A percentile compares a stretch with the other conserved stretches of the same genome.
Conservation (phyloP, 2,113 vertebrate genomes). For the Rhagologus leucostigma region DNA sequence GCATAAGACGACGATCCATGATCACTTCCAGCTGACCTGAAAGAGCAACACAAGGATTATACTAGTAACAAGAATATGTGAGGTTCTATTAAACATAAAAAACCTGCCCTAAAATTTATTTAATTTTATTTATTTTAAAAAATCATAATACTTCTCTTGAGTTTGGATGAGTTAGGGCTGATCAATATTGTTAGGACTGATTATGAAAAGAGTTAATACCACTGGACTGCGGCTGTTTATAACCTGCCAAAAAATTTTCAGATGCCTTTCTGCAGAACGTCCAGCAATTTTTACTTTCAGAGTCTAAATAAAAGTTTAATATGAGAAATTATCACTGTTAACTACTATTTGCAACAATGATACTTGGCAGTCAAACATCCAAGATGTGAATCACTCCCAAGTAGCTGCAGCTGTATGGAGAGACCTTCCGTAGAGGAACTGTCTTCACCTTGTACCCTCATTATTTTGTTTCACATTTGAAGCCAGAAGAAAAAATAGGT, state of each 20-base stretch:
- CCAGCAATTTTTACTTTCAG: neutral
- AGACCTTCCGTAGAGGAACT: neutral
- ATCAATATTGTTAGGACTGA: neutral
- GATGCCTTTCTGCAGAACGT: neutral
- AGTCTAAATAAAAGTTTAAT: neutral
- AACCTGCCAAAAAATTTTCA: neutral
- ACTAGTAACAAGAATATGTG: neutral
- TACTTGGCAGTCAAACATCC: neutral
- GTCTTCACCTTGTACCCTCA: neutral
- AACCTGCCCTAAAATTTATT: neutral
- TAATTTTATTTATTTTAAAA: neutral
- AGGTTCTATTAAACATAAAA: neutral
- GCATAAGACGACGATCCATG: constrained; percentile 90
- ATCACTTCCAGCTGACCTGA: constrained; percentile 90
- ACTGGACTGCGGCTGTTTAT: neutral
- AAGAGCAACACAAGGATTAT: neutral
- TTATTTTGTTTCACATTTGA: neutral
- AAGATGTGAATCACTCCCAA: neutral
- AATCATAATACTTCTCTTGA: neutral
- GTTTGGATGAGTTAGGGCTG: neutral
- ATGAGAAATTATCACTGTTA: neutral
- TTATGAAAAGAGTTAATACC: neutral
- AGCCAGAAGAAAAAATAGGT: neutral
- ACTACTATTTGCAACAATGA: neutral
- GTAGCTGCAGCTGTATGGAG: neutral